These are phyloP conservation scores for Salmo trutta DNA, from an alignment of 2,797 vertebrate genomes.

Conservation along the genomic window DNA sequence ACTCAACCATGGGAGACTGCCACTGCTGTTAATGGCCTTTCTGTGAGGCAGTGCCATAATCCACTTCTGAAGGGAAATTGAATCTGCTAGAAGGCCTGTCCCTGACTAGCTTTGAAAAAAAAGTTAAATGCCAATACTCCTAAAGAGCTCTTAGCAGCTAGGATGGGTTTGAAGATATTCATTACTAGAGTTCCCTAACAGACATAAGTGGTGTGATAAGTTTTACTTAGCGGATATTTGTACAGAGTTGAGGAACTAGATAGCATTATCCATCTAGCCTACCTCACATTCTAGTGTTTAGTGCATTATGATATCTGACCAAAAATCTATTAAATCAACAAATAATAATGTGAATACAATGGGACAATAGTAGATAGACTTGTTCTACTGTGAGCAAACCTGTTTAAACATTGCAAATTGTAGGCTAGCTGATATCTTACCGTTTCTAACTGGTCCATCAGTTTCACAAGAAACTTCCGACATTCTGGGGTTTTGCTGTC, in stretches of 20 bases:
- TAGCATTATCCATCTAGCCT: background rate
- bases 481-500: slow-evolving; percentile 96
- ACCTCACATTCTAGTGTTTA: background rate
- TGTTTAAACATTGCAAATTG: background rate
- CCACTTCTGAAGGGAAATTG: slow-evolving; percentile 12
- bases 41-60: slow-evolving; percentile 6
- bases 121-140: slow-evolving; percentile 33
- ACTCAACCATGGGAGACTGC: background rate
- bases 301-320: background rate
- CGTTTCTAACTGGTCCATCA: slow-evolving; percentile 96
- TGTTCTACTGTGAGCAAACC: too few species aligned
- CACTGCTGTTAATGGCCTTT: background rate
- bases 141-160: slow-evolving; percentile 3
- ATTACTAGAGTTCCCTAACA: background rate
- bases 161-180: background rate
- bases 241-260: background rate
- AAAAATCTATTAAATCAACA: too few species aligned
- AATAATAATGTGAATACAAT: too few species aligned
- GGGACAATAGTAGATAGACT: background rate
- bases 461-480: slow-evolving; percentile 91
- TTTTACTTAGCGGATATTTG: background rate
- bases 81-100: background rate
- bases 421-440: slow-evolving; percentile 69
- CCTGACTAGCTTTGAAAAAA: background rate
- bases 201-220: background rate